These are phyloP conservation scores for Pseudobourletiella spinata DNA, from an alignment of 1,140 invertebrate genomes.

Conservation along the genomic window DNA sequence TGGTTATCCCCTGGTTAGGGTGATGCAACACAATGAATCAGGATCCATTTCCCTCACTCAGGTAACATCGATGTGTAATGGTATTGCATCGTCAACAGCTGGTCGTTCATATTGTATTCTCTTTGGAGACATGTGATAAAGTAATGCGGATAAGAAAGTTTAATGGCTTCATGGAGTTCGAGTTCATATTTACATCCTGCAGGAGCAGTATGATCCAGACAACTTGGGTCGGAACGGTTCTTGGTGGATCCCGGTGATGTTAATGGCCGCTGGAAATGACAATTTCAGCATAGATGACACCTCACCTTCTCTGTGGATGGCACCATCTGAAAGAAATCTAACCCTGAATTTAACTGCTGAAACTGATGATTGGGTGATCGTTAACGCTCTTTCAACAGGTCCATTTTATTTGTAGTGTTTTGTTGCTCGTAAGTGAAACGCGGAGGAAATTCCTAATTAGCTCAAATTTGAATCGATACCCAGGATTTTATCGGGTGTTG, in stretches of 20 bases:
- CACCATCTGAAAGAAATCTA: background rate
- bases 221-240: background rate
- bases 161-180: too few relatives aligned
- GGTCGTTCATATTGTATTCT: too few relatives aligned
- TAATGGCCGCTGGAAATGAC: background rate
- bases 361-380: conserved; percentile 13
- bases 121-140: too few relatives aligned
- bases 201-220: conserved; percentile 2
- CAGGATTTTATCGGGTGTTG: conserved; percentile 21
- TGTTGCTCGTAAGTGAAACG: background rate
- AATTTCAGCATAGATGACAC: background rate
- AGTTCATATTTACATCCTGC: too few relatives aligned
- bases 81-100: too few relatives aligned
- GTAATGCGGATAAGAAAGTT: too few relatives aligned
- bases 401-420: background rate
- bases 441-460: background rate
- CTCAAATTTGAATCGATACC: background rate
- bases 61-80: too few relatives aligned
- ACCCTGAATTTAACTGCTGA: conserved; percentile 2
- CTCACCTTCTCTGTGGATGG: conserved; percentile 5
- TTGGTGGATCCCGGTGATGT: conserved; percentile 25
- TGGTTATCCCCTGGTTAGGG: conserved; percentile 55
- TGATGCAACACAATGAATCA: background rate
- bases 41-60: too few relatives aligned
- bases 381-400: conserved; percentile 25